Percentiles rank a stretch among this genome's conserved stretches.
Evolutionary conservation across 2,113 vertebrate species (phyloP).

Genomic region (Prochilodus magdalenae): DNA sequence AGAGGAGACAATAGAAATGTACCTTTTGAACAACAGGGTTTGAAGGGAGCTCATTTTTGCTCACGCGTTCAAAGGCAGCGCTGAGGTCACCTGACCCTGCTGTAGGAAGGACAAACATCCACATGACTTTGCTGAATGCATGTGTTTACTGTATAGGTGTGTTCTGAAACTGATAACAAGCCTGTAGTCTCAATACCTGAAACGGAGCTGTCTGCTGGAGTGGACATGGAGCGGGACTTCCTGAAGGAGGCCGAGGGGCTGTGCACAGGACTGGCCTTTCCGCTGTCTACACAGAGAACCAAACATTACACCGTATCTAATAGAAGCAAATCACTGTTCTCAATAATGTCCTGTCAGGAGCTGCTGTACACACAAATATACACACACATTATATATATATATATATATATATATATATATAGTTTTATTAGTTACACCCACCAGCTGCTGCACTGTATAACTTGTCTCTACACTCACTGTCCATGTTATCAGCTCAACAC

Average conservation of each 20-base stretch:
- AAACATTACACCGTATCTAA: background rate
- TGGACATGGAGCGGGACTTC: constrained; percentile 76
- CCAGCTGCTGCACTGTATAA: no score
- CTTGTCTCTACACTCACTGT: no score
- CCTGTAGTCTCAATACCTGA: constrained; percentile 24
- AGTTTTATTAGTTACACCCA: no score
- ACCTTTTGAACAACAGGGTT: constrained; percentile 76
- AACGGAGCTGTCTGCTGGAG: constrained; percentile 69
- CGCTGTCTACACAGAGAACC: constrained; percentile 64
- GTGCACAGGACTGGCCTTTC: constrained; percentile 63
- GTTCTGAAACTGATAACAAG: background rate
- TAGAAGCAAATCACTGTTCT: background rate
- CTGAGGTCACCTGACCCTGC: constrained; percentile 72
- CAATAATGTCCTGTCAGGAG: background rate
- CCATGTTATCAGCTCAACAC: no score
- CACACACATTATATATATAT: no score
- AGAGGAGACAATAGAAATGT: background rate
- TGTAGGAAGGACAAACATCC: constrained; percentile 49
- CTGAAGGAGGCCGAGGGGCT: constrained; percentile 64
- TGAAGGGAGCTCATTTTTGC: constrained; percentile 64
- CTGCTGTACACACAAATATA: no score
- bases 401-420: no score
- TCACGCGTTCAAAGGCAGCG: constrained; percentile 71
- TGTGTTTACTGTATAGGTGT: background rate
- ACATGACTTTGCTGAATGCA: background rate